Conservation (phyloP, 2,113 vertebrate species). For the Strix uralensis region DNA sequence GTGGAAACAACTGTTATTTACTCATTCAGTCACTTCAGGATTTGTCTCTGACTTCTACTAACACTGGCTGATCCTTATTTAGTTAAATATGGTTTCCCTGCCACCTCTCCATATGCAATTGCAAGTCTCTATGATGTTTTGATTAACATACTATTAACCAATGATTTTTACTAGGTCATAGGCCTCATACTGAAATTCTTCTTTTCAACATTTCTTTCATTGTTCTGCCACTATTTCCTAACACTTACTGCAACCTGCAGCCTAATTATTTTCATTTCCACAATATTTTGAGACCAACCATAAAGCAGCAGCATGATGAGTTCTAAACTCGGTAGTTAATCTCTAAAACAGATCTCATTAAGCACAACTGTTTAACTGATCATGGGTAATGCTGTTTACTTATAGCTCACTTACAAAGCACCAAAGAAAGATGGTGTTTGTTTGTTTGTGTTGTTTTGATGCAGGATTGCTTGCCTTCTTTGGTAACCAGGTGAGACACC, state of each 20-base stretch:
- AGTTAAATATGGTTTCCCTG: background rate
- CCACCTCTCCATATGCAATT: background rate
- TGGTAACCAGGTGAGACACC: background rate
- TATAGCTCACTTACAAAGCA: background rate
- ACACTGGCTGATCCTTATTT: background rate
- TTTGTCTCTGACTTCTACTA: background rate
- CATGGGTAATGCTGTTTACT: background rate
- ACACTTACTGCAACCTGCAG: background rate
- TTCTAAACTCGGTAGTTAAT: background rate
- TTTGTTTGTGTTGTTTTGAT: constrained; percentile 1
- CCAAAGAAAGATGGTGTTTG: background rate
- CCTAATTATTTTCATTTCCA: background rate
- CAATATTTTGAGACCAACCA: background rate
- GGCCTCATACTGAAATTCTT: background rate
- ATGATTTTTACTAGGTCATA: background rate
- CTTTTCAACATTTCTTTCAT: background rate
- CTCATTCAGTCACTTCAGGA: background rate
- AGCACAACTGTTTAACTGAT: background rate
- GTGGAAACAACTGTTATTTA: background rate
- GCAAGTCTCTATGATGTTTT: background rate
- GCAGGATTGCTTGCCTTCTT: background rate
- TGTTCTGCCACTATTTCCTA: constrained; percentile 12
- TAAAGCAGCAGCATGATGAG: background rate
- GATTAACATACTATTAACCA: background rate
- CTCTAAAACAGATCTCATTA: background rate